Base-by-base conservation (phyloP, 1,140 invertebrate species). In the Brachystomella parvula region DNA sequence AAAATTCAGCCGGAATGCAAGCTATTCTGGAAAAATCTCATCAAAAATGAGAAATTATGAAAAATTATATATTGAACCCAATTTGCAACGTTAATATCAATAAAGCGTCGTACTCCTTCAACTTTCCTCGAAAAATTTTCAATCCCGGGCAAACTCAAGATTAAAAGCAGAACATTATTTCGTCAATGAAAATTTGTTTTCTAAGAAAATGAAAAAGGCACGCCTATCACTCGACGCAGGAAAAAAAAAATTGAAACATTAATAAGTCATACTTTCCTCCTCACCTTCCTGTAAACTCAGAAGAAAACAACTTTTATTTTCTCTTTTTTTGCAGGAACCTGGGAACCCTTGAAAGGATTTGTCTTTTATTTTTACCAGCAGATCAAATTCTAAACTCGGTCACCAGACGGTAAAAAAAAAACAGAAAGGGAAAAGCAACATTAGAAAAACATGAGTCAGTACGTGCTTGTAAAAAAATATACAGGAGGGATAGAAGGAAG, bases 381-480 rank as follows among this genome's bases (percentile, higher is more conserved):
- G 39, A 9, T 44, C 39, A 44, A 12, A 44, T 9, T 44, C 9
- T 44, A n/a, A 12, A 9, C n/a, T 39, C 19, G 6, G 35, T 39
- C 19, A 19, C 35, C 6, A 39, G 35, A 19, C 35, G 6, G 6
- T 39, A 6, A 39, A 39, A 39, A 9, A 39, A 39, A 39, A 19
- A 39, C n/a, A n/a, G n/a, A 39, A 39, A 9, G 35, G 35, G 6
- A 39, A 9, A 39, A 6, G 35, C 35, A 39, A 53, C 49, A 53
- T 53, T 53, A 53, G 49, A 53, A 53, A 53, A 53, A 53, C 49
- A 53, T 53, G 49, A 53, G 49, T 6, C 6, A 15, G 39, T n/a
- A n/a, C 39, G 39, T 44, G 39, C n/a, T 44, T 44, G 9, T 9
- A 9, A 9, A 44, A 44, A 9, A 44, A 12, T 44, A 12, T 44